Conservation (phyloP, 2,797 vertebrate genomes). For the Hippocampus kuda region DNA sequence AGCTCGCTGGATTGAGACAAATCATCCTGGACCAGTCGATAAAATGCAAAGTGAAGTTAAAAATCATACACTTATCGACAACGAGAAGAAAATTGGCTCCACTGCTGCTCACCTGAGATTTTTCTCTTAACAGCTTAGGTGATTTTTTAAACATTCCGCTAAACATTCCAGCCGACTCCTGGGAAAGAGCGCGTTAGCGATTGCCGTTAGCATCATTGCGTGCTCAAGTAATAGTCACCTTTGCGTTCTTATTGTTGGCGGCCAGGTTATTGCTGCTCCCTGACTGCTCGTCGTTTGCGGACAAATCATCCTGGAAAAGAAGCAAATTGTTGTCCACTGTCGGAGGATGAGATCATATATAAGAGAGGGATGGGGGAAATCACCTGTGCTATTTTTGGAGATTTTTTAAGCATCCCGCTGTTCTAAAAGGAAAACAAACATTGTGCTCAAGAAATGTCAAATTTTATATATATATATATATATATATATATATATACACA, state of each 20-base stretch:
- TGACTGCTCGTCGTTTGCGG: neutral
- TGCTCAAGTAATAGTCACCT: neutral
- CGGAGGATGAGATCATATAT: neutral
- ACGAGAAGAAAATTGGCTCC: neutral
- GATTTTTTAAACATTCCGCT: slow-evolving; percentile 8
- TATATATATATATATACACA: neutral
- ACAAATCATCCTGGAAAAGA: slow-evolving; percentile 4
- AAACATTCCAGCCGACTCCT: slow-evolving; percentile 7
- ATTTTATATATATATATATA: neutral
- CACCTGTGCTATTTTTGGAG: slow-evolving; percentile 36
- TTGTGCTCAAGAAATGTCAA: neutral
- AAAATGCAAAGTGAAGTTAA: neutral
- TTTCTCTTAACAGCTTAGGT: slow-evolving; percentile 1
- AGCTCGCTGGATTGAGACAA: slow-evolving; percentile 20
- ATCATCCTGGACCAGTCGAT: slow-evolving; percentile 28
- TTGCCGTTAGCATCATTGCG: neutral
- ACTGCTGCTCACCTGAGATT: slow-evolving; percentile 1
- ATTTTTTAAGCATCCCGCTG: slow-evolving; percentile 39
- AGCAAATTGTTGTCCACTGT: neutral
- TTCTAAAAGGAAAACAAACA: slow-evolving; percentile 12
- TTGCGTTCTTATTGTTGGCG: neutral
- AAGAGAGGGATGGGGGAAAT: neutral
- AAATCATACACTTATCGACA: neutral
- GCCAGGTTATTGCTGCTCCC: neutral
- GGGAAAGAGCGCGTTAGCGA: neutral